Base-by-base conservation (phyloP, 2,113 vertebrate species). In the Corythoichthys intestinalis region DNA sequence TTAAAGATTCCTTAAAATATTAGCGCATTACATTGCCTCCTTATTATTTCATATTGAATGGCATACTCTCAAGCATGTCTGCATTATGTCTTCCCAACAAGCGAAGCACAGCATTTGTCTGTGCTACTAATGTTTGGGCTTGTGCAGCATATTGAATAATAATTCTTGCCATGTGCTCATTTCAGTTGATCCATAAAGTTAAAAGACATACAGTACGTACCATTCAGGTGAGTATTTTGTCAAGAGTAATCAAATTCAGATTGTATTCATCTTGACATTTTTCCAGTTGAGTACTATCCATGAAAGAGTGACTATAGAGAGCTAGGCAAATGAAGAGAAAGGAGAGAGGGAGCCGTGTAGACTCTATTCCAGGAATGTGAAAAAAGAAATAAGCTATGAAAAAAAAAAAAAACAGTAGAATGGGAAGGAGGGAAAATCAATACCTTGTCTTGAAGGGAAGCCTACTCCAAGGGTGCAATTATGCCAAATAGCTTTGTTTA, bases 401-500 rank as follows among this genome's bases (percentile, higher is more conserved):
- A 69, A 79, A 86, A 77, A 85, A 85, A 89, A 84, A 86, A 88
- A 79, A 86, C 80, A 76, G 71, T 44, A 52, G 67, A 75, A 73
- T n/a, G 15, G 64, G 61, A 78, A 67, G 65, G 72, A 82, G 78
- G 84, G 74, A 88, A 87, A 91, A 90, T 92, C 90, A 89, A 91
- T 91, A 88, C 76, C 71, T 81, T 83, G 75, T 76, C 84, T 84
- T 77, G 70, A 85, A 85, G 78, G 85, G 80, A 88, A 75, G 84
- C 80, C 67, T 72, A 81, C 82, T 87, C 86, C 70, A 89, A 90
- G 91, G 85, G 84, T 88, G 86, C 88, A 92, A 92, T 91, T 92
- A 90, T 87, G 83, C 82, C 89, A 89, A 90, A 91, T 80, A 84
- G 82, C 84, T 87, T 85, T 91, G 86, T 90, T 88, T 85, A 90